Base-by-base conservation (phyloP, 2,113 vertebrate genomes). In the Nanorana parkeri region DNA sequence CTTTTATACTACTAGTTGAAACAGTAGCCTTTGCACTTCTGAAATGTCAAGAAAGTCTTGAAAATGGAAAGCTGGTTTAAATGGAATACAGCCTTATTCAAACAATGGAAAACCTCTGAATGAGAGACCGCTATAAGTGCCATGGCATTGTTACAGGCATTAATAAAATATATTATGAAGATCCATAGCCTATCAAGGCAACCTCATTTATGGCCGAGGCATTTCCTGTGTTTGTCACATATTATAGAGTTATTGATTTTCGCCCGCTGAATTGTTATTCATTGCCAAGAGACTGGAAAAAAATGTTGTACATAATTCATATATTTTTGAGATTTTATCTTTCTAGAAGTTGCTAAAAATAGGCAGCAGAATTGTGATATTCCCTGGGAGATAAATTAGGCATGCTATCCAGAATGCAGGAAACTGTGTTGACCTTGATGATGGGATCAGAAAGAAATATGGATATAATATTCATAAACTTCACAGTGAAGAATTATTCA, bases 331-430 rank as follows among this genome's bases (percentile, higher is more conserved):
- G 16, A 75, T 81, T 72, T 73, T 55, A 64, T 73, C 68, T 69
- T 75, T 81, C 69, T 69, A 73, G 60, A 74, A 67, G 71, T 66
- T 81, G 11, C 80, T 81, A 81, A 75, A 81, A 81, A 81, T 81
- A 81, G 66, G 11, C 55, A 66, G 26, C 6, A 66, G 69, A 66
- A 36, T 65, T 67, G 80, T 81, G 80, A 81, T 81, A 81, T 55
- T 81, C 80, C 80, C 80, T 74, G 69, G 66, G 80, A 81, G 80
- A 81, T 81, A 81, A 81, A 81, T 81, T 81, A 81, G 26, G 52
- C 61, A 58, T 75, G 61, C 69, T 23, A 73, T 81, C 60, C 69
- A 66, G 28, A 74, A 66, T 32, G 69, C 69, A 74, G 69, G 26
- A 75, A 81, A 66, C 58, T 66, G 32, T 80, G 67, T 55, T 81